These are phyloP conservation scores for Amblyjoppa proteus DNA, from an alignment of 2,888 invertebrate genomes.

Conservation along the genomic window DNA sequence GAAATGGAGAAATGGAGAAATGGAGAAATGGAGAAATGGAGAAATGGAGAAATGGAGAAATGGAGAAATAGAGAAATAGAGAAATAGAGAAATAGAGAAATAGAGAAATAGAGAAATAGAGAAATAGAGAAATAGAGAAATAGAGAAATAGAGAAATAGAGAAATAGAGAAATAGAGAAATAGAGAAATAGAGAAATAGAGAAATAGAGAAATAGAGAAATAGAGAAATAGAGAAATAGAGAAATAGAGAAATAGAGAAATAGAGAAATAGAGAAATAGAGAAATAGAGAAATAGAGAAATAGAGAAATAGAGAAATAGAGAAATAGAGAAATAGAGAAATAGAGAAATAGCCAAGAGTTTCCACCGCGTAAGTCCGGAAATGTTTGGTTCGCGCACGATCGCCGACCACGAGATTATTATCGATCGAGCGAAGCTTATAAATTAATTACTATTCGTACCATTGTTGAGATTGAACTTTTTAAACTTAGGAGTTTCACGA, in stretches of 20 bases:
- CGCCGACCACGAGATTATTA: neutral
- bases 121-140: neutral
- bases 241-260: neutral
- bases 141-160: neutral
- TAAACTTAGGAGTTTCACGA: constrained; percentile 21
- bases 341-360: neutral
- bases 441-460: constrained; percentile 10
- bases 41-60: neutral
- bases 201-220: neutral
- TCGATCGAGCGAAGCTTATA: neutral
- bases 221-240: neutral
- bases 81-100: neutral
- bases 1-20: neutral
- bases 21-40: neutral
- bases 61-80: neutral
- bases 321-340: neutral
- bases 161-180: neutral
- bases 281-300: neutral
- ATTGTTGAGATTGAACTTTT: constrained; percentile 32
- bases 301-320: neutral
- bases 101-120: neutral
- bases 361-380: neutral
- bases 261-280: neutral
- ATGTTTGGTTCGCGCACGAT: neutral
- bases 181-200: neutral